phyloP scores from a whole-genome alignment of 2,888 invertebrate species.

The Xestia rhomboidea region DNA sequence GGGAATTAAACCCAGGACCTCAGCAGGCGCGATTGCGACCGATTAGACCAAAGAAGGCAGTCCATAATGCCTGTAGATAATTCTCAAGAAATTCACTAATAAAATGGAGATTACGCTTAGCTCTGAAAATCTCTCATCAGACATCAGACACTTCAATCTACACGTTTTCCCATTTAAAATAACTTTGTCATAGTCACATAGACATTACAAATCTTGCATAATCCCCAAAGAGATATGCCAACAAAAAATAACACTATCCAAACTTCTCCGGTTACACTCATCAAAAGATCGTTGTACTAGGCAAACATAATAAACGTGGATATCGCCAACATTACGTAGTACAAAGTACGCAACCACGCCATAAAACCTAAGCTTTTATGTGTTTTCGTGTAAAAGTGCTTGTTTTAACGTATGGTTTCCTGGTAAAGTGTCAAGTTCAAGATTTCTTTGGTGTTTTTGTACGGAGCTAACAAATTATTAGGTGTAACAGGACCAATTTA shows the following conservation, averaged over 20 bases:
- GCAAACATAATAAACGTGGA: slow-evolving; percentile 61
- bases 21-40: too few relatives aligned
- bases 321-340: slow-evolving; percentile 54
- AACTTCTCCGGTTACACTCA: slow-evolving; percentile 49
- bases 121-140: neutral
- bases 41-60: too few relatives aligned
- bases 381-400: slow-evolving; percentile 51
- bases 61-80: too few relatives aligned
- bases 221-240: slow-evolving; percentile 38
- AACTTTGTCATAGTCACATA: slow-evolving; percentile 18
- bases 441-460: neutral
- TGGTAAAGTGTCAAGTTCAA: slow-evolving; percentile 59
- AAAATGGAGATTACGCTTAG: neutral
- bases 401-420: slow-evolving; percentile 53
- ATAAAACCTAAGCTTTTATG: slow-evolving; percentile 56
- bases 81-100: neutral
- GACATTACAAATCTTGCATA: slow-evolving; percentile 35
- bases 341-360: slow-evolving; percentile 37
- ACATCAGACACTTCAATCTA: neutral
- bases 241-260: slow-evolving; percentile 38
- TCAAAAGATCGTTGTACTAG: slow-evolving; percentile 60
- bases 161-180: slow-evolving; percentile 13
- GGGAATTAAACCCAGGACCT: too few relatives aligned
- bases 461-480: neutral
- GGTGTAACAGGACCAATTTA: too few relatives aligned